These are phyloP conservation scores for Mus spretus DNA, from an alignment of 2,797 vertebrate species.

Conservation along the genomic window DNA sequence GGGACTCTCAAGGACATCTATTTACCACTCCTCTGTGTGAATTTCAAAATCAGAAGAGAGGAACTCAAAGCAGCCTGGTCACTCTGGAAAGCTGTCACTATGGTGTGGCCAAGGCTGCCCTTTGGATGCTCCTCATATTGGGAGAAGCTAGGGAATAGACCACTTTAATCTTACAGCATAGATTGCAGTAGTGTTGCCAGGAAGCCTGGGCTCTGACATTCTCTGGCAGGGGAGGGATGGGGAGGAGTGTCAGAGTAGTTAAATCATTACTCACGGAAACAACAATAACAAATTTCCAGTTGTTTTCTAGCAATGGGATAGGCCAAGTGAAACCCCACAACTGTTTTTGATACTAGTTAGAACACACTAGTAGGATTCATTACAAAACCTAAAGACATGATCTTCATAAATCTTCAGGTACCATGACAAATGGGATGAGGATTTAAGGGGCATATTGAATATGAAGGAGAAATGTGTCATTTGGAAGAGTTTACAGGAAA, in stretches of 20 bases:
- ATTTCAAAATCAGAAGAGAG: background rate
- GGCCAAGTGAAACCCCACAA: background rate
- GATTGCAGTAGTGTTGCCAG: background rate
- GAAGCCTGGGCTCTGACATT: background rate
- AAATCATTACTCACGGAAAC: constrained; percentile 20
- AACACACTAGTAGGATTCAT: constrained; percentile 10
- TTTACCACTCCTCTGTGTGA: background rate
- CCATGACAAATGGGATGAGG: background rate
- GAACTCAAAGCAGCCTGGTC: background rate
- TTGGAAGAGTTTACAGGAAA: constrained; percentile 11
- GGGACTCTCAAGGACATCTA: background rate
- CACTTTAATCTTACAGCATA: background rate
- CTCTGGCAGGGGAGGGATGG: background rate
- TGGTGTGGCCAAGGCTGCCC: background rate
- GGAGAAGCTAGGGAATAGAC: background rate
- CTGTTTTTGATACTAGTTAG: background rate
- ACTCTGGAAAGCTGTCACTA: background rate
- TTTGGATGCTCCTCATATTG: background rate
- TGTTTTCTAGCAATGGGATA: constrained; percentile 43
- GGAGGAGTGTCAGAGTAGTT: background rate
- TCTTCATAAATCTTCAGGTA: constrained; percentile 8
- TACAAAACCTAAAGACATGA: background rate
- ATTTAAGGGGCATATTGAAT: background rate
- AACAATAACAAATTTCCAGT: background rate
- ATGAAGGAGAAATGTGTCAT: background rate